Conservation (phyloP, 2,888 invertebrate species). For the Crocallis elinguaria region DNA sequence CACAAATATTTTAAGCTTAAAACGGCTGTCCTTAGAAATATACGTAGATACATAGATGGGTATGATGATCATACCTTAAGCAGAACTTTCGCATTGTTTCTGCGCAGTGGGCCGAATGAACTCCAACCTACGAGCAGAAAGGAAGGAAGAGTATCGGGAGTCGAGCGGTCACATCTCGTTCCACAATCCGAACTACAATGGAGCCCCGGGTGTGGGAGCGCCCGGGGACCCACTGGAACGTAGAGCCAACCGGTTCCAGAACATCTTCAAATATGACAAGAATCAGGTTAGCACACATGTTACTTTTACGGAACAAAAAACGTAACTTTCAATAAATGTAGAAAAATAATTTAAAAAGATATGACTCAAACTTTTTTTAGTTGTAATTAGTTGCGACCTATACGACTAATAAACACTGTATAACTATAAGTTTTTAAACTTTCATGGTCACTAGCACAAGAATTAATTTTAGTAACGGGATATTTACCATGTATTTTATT, state of each 20-base stretch:
- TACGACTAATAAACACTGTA: too few species aligned
- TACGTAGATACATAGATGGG: too few species aligned
- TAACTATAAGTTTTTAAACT: too few species aligned
- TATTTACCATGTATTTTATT: too few species aligned
- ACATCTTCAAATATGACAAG: constrained; percentile 91
- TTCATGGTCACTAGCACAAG: too few species aligned
- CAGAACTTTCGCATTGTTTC: constrained; percentile 25
- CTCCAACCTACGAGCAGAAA: constrained; percentile 48
- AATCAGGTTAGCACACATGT: constrained; percentile 82
- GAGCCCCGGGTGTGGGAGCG: constrained; percentile 61
- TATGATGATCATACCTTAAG: constrained; percentile 1
- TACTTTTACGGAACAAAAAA: not conserved
- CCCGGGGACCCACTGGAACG: constrained; percentile 70
- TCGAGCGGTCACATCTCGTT: constrained; percentile 92
- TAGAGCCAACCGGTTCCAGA: constrained; percentile 72
- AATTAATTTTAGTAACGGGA: too few species aligned
- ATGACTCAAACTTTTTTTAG: too few species aligned
- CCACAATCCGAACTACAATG: constrained; percentile 93
- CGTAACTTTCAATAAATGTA: too few species aligned
- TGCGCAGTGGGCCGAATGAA: constrained; percentile 28
- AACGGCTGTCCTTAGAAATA: too few species aligned
- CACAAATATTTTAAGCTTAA: too few species aligned
- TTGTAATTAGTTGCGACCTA: too few species aligned
- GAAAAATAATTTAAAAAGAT: too few species aligned
- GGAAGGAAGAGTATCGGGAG: constrained; percentile 72